Evolutionary conservation across 2,888 invertebrate genomes (phyloP).

Genomic region (Periphyllus acericola): DNA sequence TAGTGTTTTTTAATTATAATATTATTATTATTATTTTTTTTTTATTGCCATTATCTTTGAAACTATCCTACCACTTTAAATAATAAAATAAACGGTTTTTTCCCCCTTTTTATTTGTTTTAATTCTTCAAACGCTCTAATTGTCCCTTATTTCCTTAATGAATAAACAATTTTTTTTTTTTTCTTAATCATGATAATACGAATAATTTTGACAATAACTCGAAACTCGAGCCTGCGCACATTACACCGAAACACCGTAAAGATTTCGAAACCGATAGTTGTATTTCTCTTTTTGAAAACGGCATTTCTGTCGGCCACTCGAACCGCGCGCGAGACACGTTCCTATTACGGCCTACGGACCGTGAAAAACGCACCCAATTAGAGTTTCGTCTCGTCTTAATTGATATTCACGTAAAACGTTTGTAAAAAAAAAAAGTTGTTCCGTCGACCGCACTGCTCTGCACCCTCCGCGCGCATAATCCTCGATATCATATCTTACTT

Average conservation of each 20-base stretch:
- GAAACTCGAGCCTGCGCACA: background rate
- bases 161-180: background rate
- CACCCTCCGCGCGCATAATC: too few species aligned
- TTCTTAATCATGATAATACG: background rate
- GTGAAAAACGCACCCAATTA: background rate
- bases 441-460: too few species aligned
- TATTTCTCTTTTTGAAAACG: background rate
- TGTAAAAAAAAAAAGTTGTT: too few species aligned
- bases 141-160: background rate
- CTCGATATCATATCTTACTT: too few species aligned
- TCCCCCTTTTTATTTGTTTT: background rate
- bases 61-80: background rate
- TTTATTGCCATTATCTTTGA: background rate
- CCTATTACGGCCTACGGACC: background rate
- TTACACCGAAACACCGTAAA: background rate
- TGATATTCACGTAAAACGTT: too few species aligned
- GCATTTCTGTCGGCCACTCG: background rate
- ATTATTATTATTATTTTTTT: background rate
- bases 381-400: background rate
- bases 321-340: too few species aligned
- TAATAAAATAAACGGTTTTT: background rate
- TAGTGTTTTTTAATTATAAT: background rate
- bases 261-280: conserved; percentile 15
- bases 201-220: background rate
- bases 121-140: background rate